Base-by-base conservation (phyloP, 2,797 vertebrate genomes). In the Limnodromus scolopaceus region DNA sequence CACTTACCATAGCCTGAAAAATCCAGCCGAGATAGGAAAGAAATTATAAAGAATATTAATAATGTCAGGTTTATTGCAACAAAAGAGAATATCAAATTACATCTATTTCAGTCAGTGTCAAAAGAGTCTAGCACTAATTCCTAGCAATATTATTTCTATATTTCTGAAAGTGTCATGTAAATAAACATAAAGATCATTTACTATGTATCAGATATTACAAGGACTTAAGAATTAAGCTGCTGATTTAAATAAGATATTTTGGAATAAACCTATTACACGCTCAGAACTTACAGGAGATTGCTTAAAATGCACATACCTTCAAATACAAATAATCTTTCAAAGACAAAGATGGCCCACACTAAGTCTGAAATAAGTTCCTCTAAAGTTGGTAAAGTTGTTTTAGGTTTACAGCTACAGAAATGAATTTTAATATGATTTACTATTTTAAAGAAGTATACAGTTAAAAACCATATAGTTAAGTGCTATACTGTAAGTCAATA, bases 1-100 rank as follows among this genome's bases (percentile, higher is more conserved):
- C 69, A 98, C 98, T 99, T 98, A 99, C 98, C 99, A 99, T 98
- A 95, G 99, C 99, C 99, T 99, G 98, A 91, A 96, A 94, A 96
- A 97, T 98, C 98, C 98, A 97, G 91, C 38, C 86, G 66, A 94
- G 94, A 94, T 74, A 96, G 66, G 84, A 95, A 98, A 95, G 92
- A 97, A 98, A 98, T 86, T 32, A 88, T 38, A 92, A 85, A 97
- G 39, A 88, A 41, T 55, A 46, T 95, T 95, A 96, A 95, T 89
- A 92, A 89, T 88, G 38, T 75, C 46, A 86, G 28, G 66, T 65
- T 80, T 58, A 54, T 72, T 64, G 28, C 15, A 57, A 58, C 3
- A 66, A 64, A 70, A 72, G 79, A 69, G 30, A 3, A 28, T 45
- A 86, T 45, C 5, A 80, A 65, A 54, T 10, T 1, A 11, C 61